Evolutionary conservation across 2,113 vertebrate species (phyloP), one percentile per base, ranked within the genome.

Genomic region (Hucho hucho): DNA sequence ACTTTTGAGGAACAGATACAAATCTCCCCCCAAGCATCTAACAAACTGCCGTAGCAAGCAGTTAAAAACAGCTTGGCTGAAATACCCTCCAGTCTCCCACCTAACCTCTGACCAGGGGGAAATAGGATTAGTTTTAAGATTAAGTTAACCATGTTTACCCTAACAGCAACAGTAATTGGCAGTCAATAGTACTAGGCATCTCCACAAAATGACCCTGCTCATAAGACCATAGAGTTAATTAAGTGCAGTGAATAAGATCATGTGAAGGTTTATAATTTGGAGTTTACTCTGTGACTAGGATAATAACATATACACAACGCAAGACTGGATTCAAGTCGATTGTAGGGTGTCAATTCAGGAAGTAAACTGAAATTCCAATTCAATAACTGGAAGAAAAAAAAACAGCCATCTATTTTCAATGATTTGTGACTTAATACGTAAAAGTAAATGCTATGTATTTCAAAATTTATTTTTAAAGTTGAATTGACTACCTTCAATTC

Each of bases 141-240:
- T 70, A 71, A 53, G 20, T 69, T 24, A 72, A 66, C 7, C 4
- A 16, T 46, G 64, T 25, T 80, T 75, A 64, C 20, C 37, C 20
- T 18, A 9, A 9, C 29, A 67, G 5, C 20, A 20, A 37, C 29
- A 7, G 4, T 14, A 67, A 67, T 67, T 67, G 4, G 28, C 6
- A 20, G 16, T 32, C 4, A 37, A 67, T 7, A 67, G 18, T 37
- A 67, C 26, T 1, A 18, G 9, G 37, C 9, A 20, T 13, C 11
- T 16, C 16, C 13, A 28, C 64, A 65, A 14, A 65, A 65, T 28
- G 24, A 56, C 12, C 61, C 4, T 20, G 16, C 28, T 29, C 26
- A 66, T n/a, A 59, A 59, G 16, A 59, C 58, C 58, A 20, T 1
- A 3, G 7, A 59, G 18, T 7, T 59, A 1, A 0, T 59, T 3